A percentile compares a stretch with the other conserved stretches of the same genome.
phyloP scores from a whole-genome alignment of 2,113 vertebrate genomes.

The Boulengeromyrus knoepffleri region DNA sequence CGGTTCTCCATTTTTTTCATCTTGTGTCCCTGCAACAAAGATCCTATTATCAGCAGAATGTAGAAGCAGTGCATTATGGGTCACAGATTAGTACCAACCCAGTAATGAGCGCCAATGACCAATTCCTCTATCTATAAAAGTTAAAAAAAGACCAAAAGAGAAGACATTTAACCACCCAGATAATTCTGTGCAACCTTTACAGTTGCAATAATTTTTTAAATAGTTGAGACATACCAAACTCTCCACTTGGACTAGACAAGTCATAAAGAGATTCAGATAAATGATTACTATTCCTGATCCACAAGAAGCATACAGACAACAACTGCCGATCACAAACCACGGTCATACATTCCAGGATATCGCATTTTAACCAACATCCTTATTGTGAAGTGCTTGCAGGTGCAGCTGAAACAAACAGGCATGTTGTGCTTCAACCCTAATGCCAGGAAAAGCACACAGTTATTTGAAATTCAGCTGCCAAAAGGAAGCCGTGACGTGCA shows the following conservation, averaged over 20 bases:
- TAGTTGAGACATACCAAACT: background rate
- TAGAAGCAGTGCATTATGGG: conserved; percentile 11
- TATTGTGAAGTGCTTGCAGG: background rate
- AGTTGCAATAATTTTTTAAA: background rate
- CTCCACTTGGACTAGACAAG: background rate
- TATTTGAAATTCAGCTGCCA: background rate
- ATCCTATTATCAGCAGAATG: background rate
- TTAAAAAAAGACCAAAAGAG: background rate
- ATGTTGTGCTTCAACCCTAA: background rate
- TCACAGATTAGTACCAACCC: background rate
- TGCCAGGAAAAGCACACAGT: background rate
- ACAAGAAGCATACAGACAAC: background rate
- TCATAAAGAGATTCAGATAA: background rate
- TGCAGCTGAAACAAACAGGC: background rate
- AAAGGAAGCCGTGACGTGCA: background rate
- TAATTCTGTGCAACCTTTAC: background rate
- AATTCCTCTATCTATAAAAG: background rate
- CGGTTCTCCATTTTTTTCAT: background rate
- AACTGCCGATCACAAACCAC: background rate
- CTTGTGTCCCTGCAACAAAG: background rate
- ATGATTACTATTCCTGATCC: background rate
- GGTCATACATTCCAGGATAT: background rate
- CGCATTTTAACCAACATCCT: background rate
- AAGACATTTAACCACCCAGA: background rate
- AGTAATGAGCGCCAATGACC: background rate